Base-by-base conservation (phyloP, 2,797 vertebrate species). In the Phrynocephalus vlangalii region DNA sequence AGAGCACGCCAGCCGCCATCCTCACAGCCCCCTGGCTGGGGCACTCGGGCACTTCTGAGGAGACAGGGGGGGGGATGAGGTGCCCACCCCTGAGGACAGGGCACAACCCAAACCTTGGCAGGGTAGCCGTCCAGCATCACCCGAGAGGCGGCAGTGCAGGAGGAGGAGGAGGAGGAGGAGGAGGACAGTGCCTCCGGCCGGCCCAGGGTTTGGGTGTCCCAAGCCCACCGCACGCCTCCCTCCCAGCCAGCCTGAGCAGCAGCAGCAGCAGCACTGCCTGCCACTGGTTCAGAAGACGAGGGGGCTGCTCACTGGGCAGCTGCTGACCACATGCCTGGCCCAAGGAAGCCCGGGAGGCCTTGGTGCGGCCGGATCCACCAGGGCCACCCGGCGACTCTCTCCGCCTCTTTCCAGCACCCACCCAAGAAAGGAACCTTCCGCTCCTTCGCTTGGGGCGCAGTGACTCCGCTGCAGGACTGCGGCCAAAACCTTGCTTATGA, bases 121-220 rank as follows among this genome's bases (percentile, higher is more conserved):
- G 1, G 26, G 22, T 52, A 86, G 28, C 20, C 3, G 90, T 82
- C 90, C 90, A 71, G 1, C 70, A 82, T 16, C 84, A 70, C 81
- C 5, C 38, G 7, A 67, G 9, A 26, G 38, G 26, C 0, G 82
- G 26, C 86, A n/a, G n/a, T 86, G 33, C 86, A 89, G 0, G 0
- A 50, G 13, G n/a, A 83, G n/a, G 44, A 30, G 86, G 30, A 24
- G 38, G 38, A 89, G 0, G 0, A 50, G 15, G n/a, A 83, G n/a
- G 44, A 30, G 86, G 30, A 24, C 38, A 44, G 13, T 30, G 33
- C 72, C 33, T 72, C 88, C 16, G 3, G 18, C 48, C 28, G 13
- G 1, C 50, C 81, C 38, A 44, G 38, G 38, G 15, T 26, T 20
- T 18, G 13, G 30, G 16, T 66, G 44, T 78, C 16, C 60, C 2